Evolutionary conservation across 2,888 invertebrate species (phyloP).

Genomic region (Elegia similella): DNA sequence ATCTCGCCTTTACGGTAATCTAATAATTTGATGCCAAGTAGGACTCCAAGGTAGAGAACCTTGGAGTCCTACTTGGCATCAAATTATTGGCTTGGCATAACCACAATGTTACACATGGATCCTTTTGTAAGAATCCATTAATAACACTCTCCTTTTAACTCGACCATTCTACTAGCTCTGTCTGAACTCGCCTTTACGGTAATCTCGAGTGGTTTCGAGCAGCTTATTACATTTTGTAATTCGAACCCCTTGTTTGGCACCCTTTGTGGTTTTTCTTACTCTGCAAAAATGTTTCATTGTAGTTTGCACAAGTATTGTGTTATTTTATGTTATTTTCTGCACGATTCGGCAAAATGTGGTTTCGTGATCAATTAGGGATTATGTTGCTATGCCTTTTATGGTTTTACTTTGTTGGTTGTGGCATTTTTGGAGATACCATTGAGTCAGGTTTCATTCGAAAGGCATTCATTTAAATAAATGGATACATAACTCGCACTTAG

Average conservation of each 20-base stretch:
- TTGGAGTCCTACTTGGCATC: no score
- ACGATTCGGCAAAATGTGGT: conserved; percentile 1
- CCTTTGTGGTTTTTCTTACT: conserved; percentile 13
- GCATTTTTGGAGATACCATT: neutral
- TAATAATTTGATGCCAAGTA: no score
- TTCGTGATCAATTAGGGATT: conserved; percentile 1
- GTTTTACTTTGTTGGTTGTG: neutral
- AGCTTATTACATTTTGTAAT: conserved; percentile 14
- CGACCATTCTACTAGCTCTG: neutral
- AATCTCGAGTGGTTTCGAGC: conserved; percentile 4
- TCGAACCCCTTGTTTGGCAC: conserved; percentile 10
- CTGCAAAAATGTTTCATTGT: conserved; percentile 4
- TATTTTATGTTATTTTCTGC: neutral
- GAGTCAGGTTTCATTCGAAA: neutral
- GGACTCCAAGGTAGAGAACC: no score
- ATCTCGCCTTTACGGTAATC: neutral
- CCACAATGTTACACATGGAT: no score
- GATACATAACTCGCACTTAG: no score
- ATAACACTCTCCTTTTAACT: neutral
- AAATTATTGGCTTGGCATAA: no score
- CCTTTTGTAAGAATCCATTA: no score
- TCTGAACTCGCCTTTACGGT: neutral
- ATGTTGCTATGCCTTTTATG: neutral
- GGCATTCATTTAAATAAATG: no score
- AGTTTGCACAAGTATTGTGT: conserved; percentile 5